phyloP scores from a whole-genome alignment of 1,140 invertebrate species.

The Drosophila ananassae region DNA sequence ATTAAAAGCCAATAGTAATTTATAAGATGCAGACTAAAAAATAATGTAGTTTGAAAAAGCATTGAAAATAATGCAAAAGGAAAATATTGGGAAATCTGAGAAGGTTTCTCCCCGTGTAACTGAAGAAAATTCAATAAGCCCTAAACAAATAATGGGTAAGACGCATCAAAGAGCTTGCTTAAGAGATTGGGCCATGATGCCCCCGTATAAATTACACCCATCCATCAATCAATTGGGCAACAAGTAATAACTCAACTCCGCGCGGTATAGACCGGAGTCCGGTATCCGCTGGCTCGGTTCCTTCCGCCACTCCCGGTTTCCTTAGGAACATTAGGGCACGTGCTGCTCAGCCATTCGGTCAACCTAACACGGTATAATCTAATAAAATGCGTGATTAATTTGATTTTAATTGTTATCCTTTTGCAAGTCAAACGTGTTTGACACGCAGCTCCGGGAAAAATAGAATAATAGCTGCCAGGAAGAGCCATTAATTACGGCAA shows the following conservation, averaged over 20 bases:
- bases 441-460: conserved; percentile 47
- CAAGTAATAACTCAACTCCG: conserved; percentile 71
- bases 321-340: conserved; percentile 46
- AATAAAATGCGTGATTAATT: conserved; percentile 83
- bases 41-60: neutral
- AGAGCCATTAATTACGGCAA: conserved; percentile 73
- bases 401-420: conserved; percentile 82
- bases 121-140: conserved; percentile 33
- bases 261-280: conserved; percentile 13
- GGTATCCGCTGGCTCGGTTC: conserved; percentile 22
- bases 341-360: conserved; percentile 56
- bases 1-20: conserved; percentile 6
- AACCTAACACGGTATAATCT: conserved; percentile 75
- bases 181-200: conserved; percentile 16
- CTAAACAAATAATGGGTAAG: conserved; percentile 35
- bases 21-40: neutral
- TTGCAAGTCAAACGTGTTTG: conserved; percentile 74
- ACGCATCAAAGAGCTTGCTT: conserved; percentile 23
- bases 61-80: too few relatives aligned
- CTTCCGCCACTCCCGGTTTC: conserved; percentile 12
- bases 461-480: conserved; percentile 73
- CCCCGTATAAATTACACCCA: conserved; percentile 51
- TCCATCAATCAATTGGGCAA: conserved; percentile 73
- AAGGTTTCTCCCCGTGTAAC: conserved; percentile 2
- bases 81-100: neutral